Base-by-base conservation (phyloP, 2,888 invertebrate species). In the Ctena decussata region DNA sequence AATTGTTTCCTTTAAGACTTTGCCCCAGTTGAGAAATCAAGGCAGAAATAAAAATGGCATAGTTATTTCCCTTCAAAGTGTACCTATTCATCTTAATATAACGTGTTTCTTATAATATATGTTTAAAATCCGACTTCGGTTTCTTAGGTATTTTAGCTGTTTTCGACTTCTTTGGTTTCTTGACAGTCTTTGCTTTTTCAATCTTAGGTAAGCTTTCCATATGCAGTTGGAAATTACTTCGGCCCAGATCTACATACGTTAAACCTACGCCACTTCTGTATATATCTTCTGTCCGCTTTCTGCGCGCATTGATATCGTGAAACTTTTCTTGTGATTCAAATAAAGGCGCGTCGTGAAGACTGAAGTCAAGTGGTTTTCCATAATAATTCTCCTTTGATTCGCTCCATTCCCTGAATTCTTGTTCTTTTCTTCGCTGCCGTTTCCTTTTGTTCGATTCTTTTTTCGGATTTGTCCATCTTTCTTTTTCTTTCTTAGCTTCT, bases 401-500 rank as follows among this genome's bases (percentile, higher is more conserved):
- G 37, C 78, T 70, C 85, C 85, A 85, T 78, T 85, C 44, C 71
- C 77, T 35, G 49, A 85, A 85, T 35, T 75, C 60, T 57, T n/a
- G 44, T 46, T 85, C 85, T 27, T 35, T 44, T 32, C 41, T 80
- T 46, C 65, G 12, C 44, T 74, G 84, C 44, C 77, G 76, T 65
- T 72, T 79, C 30, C 60, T 53, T 65, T 77, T 79, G 15, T 30
- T 70, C 39, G 11, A 53, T 1, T 49, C 53, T 37, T 46, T 69
- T 35, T 39, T 49, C 11, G 37, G 57, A 8, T 57, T n/a, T 53
- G 72, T 70, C 30, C 44, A 44, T 6, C 27, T 24, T 35, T 53
- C 37, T 8, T 0, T 35, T 30, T 60, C 30, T 21, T 32, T 39
- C 75, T 44, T 57, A 5, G 57, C 15, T 27, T 57, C 27, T 15